Evolutionary conservation across 2,888 invertebrate species (phyloP).

Genomic region (Mythimna impura): DNA sequence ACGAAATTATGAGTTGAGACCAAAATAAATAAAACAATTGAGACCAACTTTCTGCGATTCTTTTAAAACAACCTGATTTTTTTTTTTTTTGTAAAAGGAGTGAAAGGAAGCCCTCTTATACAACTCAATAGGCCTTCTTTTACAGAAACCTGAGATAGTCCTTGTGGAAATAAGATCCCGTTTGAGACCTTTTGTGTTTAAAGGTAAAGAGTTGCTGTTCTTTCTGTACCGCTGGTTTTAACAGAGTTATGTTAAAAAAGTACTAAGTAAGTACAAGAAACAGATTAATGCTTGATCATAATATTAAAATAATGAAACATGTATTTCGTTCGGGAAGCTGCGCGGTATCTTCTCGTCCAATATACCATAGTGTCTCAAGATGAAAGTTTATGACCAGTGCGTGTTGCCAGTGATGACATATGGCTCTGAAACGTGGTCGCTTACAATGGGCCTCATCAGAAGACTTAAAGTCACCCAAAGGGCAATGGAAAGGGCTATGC

Average conservation of each 20-base stretch:
- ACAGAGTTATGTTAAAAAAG: neutral
- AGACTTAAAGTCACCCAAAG: no score
- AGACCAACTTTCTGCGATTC: slow-evolving; percentile 21
- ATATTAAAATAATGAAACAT: no score
- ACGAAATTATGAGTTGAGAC: slow-evolving; percentile 31
- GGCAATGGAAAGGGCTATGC: no score
- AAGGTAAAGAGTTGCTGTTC: slow-evolving; percentile 36
- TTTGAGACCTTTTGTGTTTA: slow-evolving; percentile 22
- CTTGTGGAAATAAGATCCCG: slow-evolving; percentile 19
- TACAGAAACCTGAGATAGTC: slow-evolving; percentile 27
- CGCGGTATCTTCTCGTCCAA: no score
- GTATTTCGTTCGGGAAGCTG: no score
- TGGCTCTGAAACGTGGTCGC: no score
- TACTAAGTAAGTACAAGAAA: no score
- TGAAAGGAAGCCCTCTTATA: slow-evolving; percentile 32
- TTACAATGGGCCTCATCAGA: no score
- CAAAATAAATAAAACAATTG: slow-evolving; percentile 37
- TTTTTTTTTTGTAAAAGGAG: slow-evolving; percentile 24
- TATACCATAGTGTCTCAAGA: no score
- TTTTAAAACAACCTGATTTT: slow-evolving; percentile 27
- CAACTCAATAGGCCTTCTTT: slow-evolving; percentile 34
- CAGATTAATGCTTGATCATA: no score
- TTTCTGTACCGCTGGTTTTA: neutral
- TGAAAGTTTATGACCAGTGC: no score
- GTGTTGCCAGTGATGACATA: no score